These are phyloP conservation scores for Thera britannica DNA, from an alignment of 2,888 invertebrate genomes.

Conservation along the genomic window DNA sequence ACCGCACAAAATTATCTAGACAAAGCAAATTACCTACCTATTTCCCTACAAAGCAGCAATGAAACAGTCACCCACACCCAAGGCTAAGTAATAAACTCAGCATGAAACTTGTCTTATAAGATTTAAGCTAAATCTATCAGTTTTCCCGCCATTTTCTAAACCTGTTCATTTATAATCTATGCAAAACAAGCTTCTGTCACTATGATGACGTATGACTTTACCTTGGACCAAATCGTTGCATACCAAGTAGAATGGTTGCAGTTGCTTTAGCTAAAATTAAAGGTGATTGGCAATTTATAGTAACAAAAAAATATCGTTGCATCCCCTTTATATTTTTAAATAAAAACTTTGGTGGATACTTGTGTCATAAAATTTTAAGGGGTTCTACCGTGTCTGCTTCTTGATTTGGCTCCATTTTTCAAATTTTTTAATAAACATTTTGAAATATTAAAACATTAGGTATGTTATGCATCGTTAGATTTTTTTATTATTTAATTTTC, in stretches of 20 bases:
- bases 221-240: constrained; percentile 44
- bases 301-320: background rate
- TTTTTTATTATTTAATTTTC: no score
- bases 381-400: no score
- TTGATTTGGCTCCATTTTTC: no score
- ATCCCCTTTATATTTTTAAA: no score
- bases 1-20: no score
- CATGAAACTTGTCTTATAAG: constrained; percentile 12
- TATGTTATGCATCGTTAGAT: no score
- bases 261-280: constrained; percentile 14
- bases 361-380: no score
- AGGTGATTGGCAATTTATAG: constrained; percentile 6
- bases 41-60: no score
- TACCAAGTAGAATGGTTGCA: constrained; percentile 29
- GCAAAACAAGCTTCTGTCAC: constrained; percentile 32
- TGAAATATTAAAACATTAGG: no score
- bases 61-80: background rate
- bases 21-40: no score
- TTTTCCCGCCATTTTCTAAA: constrained; percentile 33
- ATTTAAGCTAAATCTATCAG: constrained; percentile 21
- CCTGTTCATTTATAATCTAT: constrained; percentile 28
- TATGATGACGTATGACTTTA: constrained; percentile 40
- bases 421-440: no score
- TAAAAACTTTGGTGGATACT: no score
- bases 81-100: constrained; percentile 5